phyloP scores from a whole-genome alignment of 2,113 vertebrate species.

The Sylvilagus bachmani region DNA sequence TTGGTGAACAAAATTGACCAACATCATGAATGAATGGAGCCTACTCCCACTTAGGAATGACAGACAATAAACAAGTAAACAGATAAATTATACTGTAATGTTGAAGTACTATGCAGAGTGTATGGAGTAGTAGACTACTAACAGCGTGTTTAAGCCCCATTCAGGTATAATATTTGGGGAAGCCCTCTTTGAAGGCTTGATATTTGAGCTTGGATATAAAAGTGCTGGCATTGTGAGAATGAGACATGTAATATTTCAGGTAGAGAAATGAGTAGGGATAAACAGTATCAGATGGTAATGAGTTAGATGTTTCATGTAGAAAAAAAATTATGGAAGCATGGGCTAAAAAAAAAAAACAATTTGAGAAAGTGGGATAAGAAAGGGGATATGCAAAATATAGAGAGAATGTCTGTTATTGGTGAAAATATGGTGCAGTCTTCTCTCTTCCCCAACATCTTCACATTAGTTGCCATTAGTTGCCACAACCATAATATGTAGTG shows the following conservation, averaged over 20 bases:
- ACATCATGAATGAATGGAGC: not conserved
- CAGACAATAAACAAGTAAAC: not conserved
- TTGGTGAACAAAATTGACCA: not conserved
- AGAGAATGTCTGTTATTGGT: not conserved
- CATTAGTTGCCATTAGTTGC: not conserved
- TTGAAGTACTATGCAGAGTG: not conserved
- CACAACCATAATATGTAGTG: too few species aligned
- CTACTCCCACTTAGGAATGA: not conserved
- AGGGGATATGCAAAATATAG: not conserved
- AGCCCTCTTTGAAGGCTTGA: not conserved
- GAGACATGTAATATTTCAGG: not conserved
- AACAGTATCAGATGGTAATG: not conserved
- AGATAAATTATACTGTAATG: not conserved
- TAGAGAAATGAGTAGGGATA: not conserved
- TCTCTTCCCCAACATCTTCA: not conserved
- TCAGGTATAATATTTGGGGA: not conserved
- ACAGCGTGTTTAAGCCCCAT: not conserved
- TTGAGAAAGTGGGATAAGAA: not conserved
- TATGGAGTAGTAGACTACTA: not conserved
- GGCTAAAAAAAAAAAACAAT: slow-evolving; percentile 17
- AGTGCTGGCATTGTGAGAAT: not conserved
- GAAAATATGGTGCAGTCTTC: not conserved
- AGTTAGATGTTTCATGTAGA: not conserved
- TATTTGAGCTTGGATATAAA: not conserved
- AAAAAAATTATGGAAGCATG: not conserved